Base-by-base conservation (phyloP, 2,797 vertebrate genomes). In the Gobionotothen gibberifrons region DNA sequence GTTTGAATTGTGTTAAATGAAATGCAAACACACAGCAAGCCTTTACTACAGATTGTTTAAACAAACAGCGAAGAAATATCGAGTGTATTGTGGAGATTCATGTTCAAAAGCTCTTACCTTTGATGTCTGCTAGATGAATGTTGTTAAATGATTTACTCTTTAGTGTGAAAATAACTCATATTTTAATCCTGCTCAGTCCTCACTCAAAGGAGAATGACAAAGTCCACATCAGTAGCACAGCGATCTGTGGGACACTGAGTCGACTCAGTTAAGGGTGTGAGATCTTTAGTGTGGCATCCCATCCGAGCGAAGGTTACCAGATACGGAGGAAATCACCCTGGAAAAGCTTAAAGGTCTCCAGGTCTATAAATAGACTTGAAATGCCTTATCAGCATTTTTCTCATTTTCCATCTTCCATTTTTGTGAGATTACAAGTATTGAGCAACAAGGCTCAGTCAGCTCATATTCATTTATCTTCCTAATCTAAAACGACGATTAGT, bases 231-330 rank as follows among this genome's bases (percentile, higher is more conserved):
- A 26, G 66, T 36, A 43, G 59, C 42, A 51, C 42, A 77, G 40
- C 4, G 54, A 78, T 72, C n/a, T 14, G 47, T 36, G 59, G 21
- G 49, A 62, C 9, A 57, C 40, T 5, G 62, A 54, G 55, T 13
- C 8, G 17, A 32, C 53, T 69, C 48, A 47, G 57, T 49, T 36
- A 44, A 67, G 74, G 78, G 84, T 72, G 89, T 83, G 87, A 73
- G 51, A 43, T 56, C 40, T 73, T 55, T 9, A 66, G 36, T 49
- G 64, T 8, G n/a, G 51, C 47, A 66, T 82, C 76, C 65, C 9
- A 1, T 39, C 48, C 16, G 85, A 68, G 53, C 87, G 92, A 94
- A 93, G 91, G 85, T 90, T 48, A 29, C 4, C 21, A 69, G 68
- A 81, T 76, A 81, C 1, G 3, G 2, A 71, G 36, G 44, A 63